Percentiles rank a stretch among this genome's conserved stretches.
These are phyloP conservation scores for Leptonema lineaticorne DNA, from an alignment of 1,140 invertebrate genomes.

Conservation along the genomic window DNA sequence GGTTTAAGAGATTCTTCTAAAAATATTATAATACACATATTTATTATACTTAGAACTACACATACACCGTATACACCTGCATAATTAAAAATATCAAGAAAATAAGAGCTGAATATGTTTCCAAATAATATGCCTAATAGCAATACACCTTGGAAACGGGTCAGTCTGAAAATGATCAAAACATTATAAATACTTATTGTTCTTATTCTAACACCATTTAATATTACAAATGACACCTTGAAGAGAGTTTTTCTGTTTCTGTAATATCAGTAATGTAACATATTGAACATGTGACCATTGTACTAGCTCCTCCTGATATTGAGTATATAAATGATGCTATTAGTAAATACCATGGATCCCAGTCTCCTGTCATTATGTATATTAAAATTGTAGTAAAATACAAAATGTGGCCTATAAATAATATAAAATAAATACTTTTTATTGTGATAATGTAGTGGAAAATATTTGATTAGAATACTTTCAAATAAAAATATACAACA, in stretches of 20 bases:
- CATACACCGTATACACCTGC: conserved; percentile 47
- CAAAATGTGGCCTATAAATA: conserved; percentile 28
- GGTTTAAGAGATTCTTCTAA: conserved; percentile 45
- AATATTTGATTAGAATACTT: neutral
- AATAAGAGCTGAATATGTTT: conserved; percentile 57
- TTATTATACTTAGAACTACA: conserved; percentile 42
- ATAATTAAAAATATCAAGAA: conserved; percentile 56
- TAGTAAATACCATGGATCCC: conserved; percentile 58
- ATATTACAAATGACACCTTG: conserved; percentile 43
- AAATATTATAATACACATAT: conserved; percentile 47
- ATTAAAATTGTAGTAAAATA: conserved; percentile 2
- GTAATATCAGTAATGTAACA: conserved; percentile 63
- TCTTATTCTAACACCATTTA: too few relatives aligned
- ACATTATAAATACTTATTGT: too few relatives aligned
- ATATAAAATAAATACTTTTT: too few relatives aligned
- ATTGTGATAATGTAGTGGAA: too few relatives aligned
- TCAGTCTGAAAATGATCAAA: conserved; percentile 58
- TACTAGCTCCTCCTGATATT: conserved; percentile 55
- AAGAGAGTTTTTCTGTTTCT: conserved; percentile 52
- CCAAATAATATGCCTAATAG: conserved; percentile 61
- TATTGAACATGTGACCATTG: conserved; percentile 56
- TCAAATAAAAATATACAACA: too few relatives aligned
- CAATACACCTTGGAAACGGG: conserved; percentile 60
- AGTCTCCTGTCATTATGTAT: conserved; percentile 11
- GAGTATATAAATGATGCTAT: conserved; percentile 55